Percentiles rank a stretch among this genome's conserved stretches.
Evolutionary conservation across 2,113 vertebrate genomes (phyloP).

Genomic region (Scortum barcoo): DNA sequence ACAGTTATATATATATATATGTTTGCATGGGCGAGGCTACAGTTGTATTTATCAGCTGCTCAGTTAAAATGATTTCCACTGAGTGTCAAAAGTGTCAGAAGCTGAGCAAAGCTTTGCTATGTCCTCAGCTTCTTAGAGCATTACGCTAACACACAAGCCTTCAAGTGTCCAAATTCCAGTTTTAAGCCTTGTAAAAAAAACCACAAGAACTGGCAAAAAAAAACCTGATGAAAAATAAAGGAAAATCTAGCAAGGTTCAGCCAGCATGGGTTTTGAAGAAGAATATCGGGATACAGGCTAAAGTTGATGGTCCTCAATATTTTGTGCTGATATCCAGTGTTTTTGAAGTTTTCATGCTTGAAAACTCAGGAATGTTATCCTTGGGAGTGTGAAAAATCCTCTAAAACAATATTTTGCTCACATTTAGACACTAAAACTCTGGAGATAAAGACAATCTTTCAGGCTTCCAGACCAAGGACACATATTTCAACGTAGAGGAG

Average conservation of each 20-base stretch:
- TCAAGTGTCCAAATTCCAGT: conserved; percentile 33
- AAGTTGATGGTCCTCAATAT: background rate
- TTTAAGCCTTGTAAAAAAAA: conserved; percentile 41
- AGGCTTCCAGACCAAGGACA: background rate
- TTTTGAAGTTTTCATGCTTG: conserved; percentile 5
- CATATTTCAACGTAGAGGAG: background rate
- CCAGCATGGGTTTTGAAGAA: background rate
- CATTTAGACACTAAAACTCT: background rate
- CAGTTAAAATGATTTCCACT: conserved; percentile 46
- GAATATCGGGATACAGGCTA: background rate
- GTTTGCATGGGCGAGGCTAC: background rate
- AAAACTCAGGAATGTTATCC: background rate
- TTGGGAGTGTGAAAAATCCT: background rate
- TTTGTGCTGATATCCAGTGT: background rate
- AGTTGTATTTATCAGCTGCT: conserved; percentile 54
- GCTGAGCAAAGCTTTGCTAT: conserved; percentile 58
- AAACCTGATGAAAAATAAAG: background rate
- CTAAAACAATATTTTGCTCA: conserved; percentile 3
- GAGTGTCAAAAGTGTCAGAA: conserved; percentile 61
- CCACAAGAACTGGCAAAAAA: background rate
- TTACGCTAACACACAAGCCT: conserved; percentile 57
- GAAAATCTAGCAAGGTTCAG: conserved; percentile 5
- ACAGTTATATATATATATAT: background rate
- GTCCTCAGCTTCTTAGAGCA: conserved; percentile 58
- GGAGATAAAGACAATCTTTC: background rate